phyloP scores from a whole-genome alignment of 2,113 vertebrate genomes.

The Gallinago jamesoni region DNA sequence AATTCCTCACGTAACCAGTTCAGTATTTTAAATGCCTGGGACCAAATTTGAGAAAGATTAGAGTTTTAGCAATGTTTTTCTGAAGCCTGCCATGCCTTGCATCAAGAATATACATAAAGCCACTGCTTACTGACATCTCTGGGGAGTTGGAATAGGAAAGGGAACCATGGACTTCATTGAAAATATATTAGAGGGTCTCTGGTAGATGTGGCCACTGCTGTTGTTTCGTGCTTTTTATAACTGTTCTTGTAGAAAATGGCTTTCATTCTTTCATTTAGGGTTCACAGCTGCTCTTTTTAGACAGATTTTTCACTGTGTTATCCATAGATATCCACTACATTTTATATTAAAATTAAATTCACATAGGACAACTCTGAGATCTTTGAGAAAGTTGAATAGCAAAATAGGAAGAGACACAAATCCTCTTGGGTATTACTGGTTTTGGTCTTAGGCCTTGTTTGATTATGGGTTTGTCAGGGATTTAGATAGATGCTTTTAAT shows the following conservation, averaged over 20 bases:
- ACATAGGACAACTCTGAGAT: not conserved
- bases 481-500: not conserved
- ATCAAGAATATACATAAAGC: not conserved
- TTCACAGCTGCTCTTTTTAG: not conserved
- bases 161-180: not conserved
- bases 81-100: not conserved
- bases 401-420: not conserved
- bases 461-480: not conserved
- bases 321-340: not conserved
- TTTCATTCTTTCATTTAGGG: not conserved
- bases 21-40: not conserved
- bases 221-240: not conserved
- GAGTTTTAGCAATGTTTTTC: not conserved
- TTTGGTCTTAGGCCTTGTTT: not conserved
- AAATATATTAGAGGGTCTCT: not conserved
- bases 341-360: not conserved
- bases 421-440: not conserved
- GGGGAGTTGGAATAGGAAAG: not conserved
- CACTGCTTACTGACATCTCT: not conserved
- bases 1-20: not conserved
- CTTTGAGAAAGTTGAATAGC: not conserved
- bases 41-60: not conserved
- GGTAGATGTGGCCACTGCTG: not conserved
- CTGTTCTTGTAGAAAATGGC: not conserved
- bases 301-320: not conserved